A percentile compares a stretch with the other conserved stretches of the same genome.
These are phyloP conservation scores for Engraulis encrasicolus DNA, from an alignment of 2,113 vertebrate genomes.

Conservation along the genomic window DNA sequence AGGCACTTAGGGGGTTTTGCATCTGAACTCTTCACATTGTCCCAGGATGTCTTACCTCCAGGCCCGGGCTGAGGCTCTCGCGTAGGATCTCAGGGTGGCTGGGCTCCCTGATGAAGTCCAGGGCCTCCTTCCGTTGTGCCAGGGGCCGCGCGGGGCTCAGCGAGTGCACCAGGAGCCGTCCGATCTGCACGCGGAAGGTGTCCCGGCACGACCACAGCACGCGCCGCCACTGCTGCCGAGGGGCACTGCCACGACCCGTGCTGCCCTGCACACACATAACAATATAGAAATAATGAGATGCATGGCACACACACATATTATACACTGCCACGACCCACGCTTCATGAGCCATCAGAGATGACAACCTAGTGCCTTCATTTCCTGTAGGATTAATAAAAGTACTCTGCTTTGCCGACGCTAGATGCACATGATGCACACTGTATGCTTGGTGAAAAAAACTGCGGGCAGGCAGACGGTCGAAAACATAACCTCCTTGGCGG, in stretches of 20 bases:
- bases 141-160: conserved; percentile 81
- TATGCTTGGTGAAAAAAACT: too few species aligned
- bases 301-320: background rate
- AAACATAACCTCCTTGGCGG: too few species aligned
- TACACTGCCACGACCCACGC: background rate
- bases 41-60: conserved; percentile 78
- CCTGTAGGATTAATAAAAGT: too few species aligned
- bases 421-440: too few species aligned
- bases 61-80: conserved; percentile 86
- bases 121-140: conserved; percentile 82
- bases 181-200: conserved; percentile 88
- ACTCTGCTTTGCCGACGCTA: too few species aligned
- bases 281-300: conserved; percentile 28
- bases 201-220: conserved; percentile 91
- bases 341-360: too few species aligned
- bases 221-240: conserved; percentile 87
- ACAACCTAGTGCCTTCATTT: too few species aligned
- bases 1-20: background rate
- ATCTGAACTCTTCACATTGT: background rate
- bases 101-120: conserved; percentile 85
- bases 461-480: too few species aligned
- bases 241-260: conserved; percentile 73
- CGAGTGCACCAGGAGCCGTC: conserved; percentile 88
- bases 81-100: conserved; percentile 88
- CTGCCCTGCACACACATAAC: conserved; percentile 66